Percentiles rank a stretch among this genome's conserved stretches.
phyloP scores from a whole-genome alignment of 2,797 vertebrate species.

The Meda fulgida region DNA sequence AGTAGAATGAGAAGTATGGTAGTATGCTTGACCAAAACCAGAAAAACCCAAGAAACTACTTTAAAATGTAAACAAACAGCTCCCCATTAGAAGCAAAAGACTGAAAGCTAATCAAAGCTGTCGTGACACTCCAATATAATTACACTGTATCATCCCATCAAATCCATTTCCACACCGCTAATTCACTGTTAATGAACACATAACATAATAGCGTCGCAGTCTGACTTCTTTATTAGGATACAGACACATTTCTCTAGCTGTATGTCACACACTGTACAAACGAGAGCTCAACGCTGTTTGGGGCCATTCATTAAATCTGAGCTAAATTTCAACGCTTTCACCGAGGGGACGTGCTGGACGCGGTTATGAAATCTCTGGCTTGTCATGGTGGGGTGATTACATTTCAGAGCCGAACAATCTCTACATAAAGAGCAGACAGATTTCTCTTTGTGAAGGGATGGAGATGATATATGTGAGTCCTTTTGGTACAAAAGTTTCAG shows the following conservation, averaged over 20 bases:
- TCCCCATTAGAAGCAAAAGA: neutral
- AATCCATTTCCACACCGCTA: constrained; percentile 25
- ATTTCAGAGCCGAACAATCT: constrained; percentile 47
- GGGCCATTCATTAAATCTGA: constrained; percentile 19
- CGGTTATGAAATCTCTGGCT: constrained; percentile 20
- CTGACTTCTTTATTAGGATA: constrained; percentile 25
- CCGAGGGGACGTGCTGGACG: neutral
- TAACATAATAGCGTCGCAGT: neutral
- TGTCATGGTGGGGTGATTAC: constrained; percentile 29
- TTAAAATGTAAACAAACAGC: neutral
- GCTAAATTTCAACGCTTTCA: constrained; percentile 6
- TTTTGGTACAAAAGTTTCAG: neutral
- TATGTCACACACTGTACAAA: neutral
- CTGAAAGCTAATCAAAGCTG: neutral
- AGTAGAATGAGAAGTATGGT: neutral
- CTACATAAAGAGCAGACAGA: constrained; percentile 33
- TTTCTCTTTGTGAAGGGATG: constrained; percentile 7
- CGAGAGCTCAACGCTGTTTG: neutral
- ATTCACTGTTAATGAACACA: constrained; percentile 27
- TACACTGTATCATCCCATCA: constrained; percentile 27
- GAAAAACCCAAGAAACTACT: neutral
- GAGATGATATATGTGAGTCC: neutral
- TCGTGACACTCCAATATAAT: constrained; percentile 10
- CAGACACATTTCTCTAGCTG: neutral
- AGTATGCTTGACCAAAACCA: neutral